These are phyloP conservation scores for Callyntrura sp. DNA, from an alignment of 2,888 invertebrate species.

Conservation along the genomic window DNA sequence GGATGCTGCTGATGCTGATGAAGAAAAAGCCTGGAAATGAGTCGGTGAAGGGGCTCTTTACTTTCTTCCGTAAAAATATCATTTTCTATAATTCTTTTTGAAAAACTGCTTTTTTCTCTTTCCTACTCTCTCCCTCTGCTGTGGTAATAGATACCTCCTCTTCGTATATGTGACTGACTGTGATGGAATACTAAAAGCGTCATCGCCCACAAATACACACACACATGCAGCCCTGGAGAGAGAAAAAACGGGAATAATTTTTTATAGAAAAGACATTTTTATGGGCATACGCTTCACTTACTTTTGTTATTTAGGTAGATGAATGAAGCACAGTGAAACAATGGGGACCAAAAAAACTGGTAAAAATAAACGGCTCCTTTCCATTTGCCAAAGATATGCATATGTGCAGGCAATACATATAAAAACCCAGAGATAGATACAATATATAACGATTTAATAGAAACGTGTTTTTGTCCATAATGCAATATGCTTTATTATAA, in stretches of 20 bases:
- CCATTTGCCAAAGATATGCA: background rate
- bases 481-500: background rate
- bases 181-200: slow-evolving; percentile 77
- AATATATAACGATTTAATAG: no score
- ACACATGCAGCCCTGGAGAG: no score
- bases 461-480: slow-evolving; percentile 31
- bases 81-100: slow-evolving; percentile 64
- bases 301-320: slow-evolving; percentile 23
- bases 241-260: slow-evolving; percentile 37
- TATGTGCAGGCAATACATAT: background rate
- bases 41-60: slow-evolving; percentile 9
- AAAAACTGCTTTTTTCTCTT: slow-evolving; percentile 50
- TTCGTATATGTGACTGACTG: slow-evolving; percentile 66
- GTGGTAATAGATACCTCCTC: background rate
- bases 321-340: slow-evolving; percentile 15
- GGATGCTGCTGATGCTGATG: background rate
- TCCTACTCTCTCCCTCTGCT: no score
- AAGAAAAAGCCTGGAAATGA: slow-evolving; percentile 64
- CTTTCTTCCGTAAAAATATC: slow-evolving; percentile 48
- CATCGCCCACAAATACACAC: no score
- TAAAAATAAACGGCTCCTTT: slow-evolving; percentile 27
- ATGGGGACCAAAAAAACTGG: background rate
- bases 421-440: no score
- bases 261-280: slow-evolving; percentile 52
- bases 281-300: slow-evolving; percentile 31